Percentiles rank a stretch among this genome's conserved stretches.
These are phyloP conservation scores for Podarcis siculus DNA, from an alignment of 2,797 vertebrate genomes.

Conservation along the genomic window DNA sequence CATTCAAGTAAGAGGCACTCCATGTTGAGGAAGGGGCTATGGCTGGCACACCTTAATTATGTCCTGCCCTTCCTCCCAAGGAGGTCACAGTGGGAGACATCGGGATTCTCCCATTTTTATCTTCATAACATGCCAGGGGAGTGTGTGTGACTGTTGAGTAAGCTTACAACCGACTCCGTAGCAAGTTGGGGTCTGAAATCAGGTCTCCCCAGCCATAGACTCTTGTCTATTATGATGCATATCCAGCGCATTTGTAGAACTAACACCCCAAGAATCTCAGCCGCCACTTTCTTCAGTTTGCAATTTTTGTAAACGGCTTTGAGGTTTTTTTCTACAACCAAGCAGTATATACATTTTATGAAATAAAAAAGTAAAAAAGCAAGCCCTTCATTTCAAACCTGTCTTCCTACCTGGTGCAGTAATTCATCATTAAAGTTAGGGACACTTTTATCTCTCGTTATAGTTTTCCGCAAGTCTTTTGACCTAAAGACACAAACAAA, in stretches of 20 bases:
- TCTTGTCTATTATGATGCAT: background rate
- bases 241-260: background rate
- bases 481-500: slow-evolving; percentile 69
- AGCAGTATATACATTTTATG: too few species aligned
- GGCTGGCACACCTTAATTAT: background rate
- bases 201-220: background rate
- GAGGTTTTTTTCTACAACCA: too few species aligned
- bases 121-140: background rate
- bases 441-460: slow-evolving; percentile 79
- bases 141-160: background rate
- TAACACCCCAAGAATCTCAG: background rate
- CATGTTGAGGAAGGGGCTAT: background rate
- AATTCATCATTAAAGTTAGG: slow-evolving; percentile 77
- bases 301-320: too few species aligned
- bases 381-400: slow-evolving; percentile 1
- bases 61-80: background rate
- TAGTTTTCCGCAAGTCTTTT: slow-evolving; percentile 70
- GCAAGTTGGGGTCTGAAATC: background rate
- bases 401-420: slow-evolving; percentile 75
- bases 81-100: background rate
- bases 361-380: background rate
- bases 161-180: too few species aligned
- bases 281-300: background rate
- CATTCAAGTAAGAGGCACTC: background rate
- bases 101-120: background rate